Base-by-base conservation (phyloP, 2,888 invertebrate genomes). In the Aromia moschata region DNA sequence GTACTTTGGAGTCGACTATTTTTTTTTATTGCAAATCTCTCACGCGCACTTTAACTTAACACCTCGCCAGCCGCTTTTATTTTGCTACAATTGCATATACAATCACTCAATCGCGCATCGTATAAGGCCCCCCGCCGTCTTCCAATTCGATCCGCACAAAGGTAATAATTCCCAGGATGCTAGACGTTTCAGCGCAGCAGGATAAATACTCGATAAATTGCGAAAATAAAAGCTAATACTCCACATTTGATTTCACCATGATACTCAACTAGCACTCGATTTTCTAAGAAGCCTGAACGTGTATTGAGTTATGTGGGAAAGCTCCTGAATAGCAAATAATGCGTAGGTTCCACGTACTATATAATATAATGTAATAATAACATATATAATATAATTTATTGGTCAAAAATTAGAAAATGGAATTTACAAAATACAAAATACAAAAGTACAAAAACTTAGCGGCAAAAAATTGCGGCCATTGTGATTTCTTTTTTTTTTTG, bases 161-260 rank as follows among this genome's bases (percentile, higher is more conserved):
- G 56, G 58, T 52, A 59, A 58, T 65, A 61, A 59, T 63, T 65
- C 65, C 61, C 65, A 65, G 59, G 59, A 60, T 52, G 44, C 60
- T 61, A 51, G 55, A 11, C 10, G 60, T 61, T 63, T 59, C 49
- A 61, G 37, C 65, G 31, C 65, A 65, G 65, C 65, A 61, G 63
- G 65, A 61, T 56, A 55, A 61, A 61, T 65, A 58, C 63, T 63
- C 60, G 56, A 63, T 65, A 61, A 63, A 63, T 63, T 47, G 60
- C 52, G 58, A 55, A 60, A 56, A 63, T 62, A 60, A 60, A 65
- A 62, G 65, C 55, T 57, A 58, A 65, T 62, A 56, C 58, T 51
- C 49, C 41, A 51, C 54, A 55, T 44, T 49, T 59, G 49, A 47
- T 43, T 55, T 54, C 25, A 20, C 14, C 37, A 16, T 38, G 38